Evolutionary conservation across 2,888 invertebrate genomes (phyloP), one percentile per base, ranked within the genome.

Genomic region (Oscheius sp.): DNA sequence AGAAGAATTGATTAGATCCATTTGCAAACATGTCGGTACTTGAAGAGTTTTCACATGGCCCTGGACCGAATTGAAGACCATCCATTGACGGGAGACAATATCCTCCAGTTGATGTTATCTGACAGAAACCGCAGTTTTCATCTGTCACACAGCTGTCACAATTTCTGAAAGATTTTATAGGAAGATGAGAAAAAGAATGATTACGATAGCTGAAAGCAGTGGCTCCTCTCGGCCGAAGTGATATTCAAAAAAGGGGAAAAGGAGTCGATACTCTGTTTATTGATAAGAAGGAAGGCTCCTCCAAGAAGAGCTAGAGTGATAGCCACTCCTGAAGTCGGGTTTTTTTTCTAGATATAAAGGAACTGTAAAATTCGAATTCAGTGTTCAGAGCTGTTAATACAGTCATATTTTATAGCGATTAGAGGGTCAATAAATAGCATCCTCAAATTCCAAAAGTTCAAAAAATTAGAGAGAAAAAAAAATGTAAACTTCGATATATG

Each of bases 71-170:
- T 44, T 59, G 59, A 14, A 59, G 9, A 24, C 38, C 12, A 20
- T 41, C 41, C 12, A 12, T 12, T 2, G 41, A 41, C n/a, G 41
- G 20, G 41, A 41, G 41, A 41, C 41, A 3, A 20, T 41, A 36
- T 8, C 8, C 14, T 36, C 36, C 36, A 8, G 36, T 3, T 2
- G 44, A 14, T 8, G 24, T 30, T 0, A 44, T 59, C 59, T 59
- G 59, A 51, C 81, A 81, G 68, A 79, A 81, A 12, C 89, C 89
- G 80, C 89, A 89, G 8, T 81, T 67, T 5, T 73, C 75, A 64
- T 86, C 82, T 26, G 84, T 82, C 28, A 87, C 86, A 75, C 89
- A 89, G 4, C 70, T 71, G 57, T 87, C 86, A 80, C 89, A 89
- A 38, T 81, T 82, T 14, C 73, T 72, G 71, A 68, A 76, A 4